Evolutionary conservation across 2,888 invertebrate genomes (phyloP).

Genomic region (Acheta domesticus): DNA sequence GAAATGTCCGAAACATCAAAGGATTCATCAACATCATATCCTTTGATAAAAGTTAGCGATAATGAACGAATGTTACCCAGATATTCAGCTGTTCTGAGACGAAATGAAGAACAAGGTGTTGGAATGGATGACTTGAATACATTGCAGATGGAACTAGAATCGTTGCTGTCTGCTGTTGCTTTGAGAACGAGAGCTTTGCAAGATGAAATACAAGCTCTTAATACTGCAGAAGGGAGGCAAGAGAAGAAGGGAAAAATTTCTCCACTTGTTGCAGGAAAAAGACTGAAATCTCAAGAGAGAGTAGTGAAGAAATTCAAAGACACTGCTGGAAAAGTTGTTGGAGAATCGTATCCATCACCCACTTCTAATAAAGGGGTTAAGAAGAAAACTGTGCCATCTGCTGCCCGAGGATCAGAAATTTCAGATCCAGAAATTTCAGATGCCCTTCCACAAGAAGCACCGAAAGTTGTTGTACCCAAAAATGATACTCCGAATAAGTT

Average conservation of each 20-base stretch:
- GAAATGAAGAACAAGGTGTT: slow-evolving; percentile 70
- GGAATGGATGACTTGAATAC: slow-evolving; percentile 85
- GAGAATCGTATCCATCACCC: slow-evolving; percentile 38
- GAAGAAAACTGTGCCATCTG: slow-evolving; percentile 51
- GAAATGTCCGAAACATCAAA: slow-evolving; percentile 27
- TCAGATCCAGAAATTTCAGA: slow-evolving; percentile 48
- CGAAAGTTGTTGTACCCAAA: slow-evolving; percentile 70
- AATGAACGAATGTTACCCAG: slow-evolving; percentile 65
- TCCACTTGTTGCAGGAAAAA: slow-evolving; percentile 55
- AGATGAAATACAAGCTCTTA: slow-evolving; percentile 42
- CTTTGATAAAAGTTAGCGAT: slow-evolving; percentile 67
- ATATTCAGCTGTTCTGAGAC: slow-evolving; percentile 56
- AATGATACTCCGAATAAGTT: slow-evolving; percentile 93
- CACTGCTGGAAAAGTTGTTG: slow-evolving; percentile 46
- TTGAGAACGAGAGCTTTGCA: slow-evolving; percentile 72
- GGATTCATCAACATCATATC: slow-evolving; percentile 46
- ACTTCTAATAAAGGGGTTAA: slow-evolving; percentile 50
- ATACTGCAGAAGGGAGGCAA: slow-evolving; percentile 47
- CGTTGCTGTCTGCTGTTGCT: slow-evolving; percentile 76
- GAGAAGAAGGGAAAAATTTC: slow-evolving; percentile 55
- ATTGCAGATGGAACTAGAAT: slow-evolving; percentile 83
- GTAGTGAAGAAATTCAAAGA: slow-evolving; percentile 59
- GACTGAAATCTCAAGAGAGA: slow-evolving; percentile 55
- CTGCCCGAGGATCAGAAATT: slow-evolving; percentile 1
- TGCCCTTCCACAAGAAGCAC: slow-evolving; percentile 60